Evolutionary conservation across 2,113 vertebrate genomes (phyloP), one percentile per base, ranked within the genome.

Genomic region (Oreochromis aureus): DNA sequence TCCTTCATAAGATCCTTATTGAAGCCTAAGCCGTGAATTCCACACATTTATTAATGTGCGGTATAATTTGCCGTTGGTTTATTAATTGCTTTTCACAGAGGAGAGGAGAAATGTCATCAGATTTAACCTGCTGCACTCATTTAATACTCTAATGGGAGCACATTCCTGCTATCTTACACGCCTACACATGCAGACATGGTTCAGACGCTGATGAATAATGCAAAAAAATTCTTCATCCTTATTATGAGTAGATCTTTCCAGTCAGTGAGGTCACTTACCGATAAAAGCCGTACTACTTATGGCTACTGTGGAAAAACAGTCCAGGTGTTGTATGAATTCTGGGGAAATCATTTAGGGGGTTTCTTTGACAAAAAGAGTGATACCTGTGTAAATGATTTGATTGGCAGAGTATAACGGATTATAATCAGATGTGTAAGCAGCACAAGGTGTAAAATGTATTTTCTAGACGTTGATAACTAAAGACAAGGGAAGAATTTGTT

Each of bases 141-240:
- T 53, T 84, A 86, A 79, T 61, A 69, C 84, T 61, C 71, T 58
- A 66, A 76, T 71, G 86, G 32, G 73, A 83, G 30, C 56, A 86
- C 73, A 85, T 54, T 86, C 80, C 81, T 87, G 85, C 39, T 66
- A 22, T 91, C 79, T 80, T 58, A 85, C 82, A 81, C 1, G 4
- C 18, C 27, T 78, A 32, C 10, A 34, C 30, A 2, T 85, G 30
- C 44, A 76, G 88, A 82, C 84, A 3, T 3, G 5, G 59, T 76
- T 86, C 87, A 86, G 85, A 53, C 56, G 7, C 1, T 19, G 27
- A 87, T 91, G 83, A 92, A 95, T 93, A 89, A 92, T 92, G 89
- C 81, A 92, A 34, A 83, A 24, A 39, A 85, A 51, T 55, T 61
- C 56, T 80, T 91, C 54, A 86, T 83, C n/a, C 34, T 6, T 87